These are phyloP conservation scores for Oxystoma pomonae DNA, from an alignment of 2,888 invertebrate genomes.

Conservation along the genomic window DNA sequence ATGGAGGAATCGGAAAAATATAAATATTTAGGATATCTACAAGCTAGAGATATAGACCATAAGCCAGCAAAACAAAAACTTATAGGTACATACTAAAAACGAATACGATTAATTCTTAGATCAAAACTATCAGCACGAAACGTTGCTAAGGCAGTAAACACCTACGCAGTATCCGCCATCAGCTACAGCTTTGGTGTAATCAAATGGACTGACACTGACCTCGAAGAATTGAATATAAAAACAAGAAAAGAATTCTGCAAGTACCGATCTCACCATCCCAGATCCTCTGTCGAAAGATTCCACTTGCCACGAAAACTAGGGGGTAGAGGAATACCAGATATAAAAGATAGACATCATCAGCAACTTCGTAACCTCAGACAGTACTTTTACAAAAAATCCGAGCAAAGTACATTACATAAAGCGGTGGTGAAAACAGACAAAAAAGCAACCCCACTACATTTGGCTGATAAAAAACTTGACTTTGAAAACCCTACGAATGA, in stretches of 20 bases:
- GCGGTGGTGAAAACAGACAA: not conserved
- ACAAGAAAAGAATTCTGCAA: not conserved
- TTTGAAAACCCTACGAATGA: not conserved
- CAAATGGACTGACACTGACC: constrained; percentile 1
- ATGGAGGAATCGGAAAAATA: not conserved
- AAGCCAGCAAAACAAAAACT: not conserved
- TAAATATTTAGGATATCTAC: constrained; percentile 7
- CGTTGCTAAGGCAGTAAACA: constrained; percentile 3
- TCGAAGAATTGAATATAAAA: not conserved
- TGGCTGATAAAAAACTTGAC: not conserved
- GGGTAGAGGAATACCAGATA: not conserved
- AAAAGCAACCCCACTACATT: not conserved
- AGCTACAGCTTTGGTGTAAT: constrained; percentile 7
- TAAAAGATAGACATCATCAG: not conserved
- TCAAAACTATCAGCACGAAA: constrained; percentile 3
- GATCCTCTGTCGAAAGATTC: not conserved
- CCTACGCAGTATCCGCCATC: constrained; percentile 4
- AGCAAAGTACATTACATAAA: not conserved
- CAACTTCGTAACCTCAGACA: not conserved
- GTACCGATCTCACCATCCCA: not conserved
- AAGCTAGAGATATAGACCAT: constrained; percentile 3
- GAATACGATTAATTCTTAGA: not conserved
- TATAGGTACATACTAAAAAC: not conserved
- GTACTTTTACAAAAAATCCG: not conserved
- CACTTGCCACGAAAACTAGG: constrained; percentile 1